phyloP scores from a whole-genome alignment of 2,113 vertebrate genomes.

The Fregetta grallaria region DNA sequence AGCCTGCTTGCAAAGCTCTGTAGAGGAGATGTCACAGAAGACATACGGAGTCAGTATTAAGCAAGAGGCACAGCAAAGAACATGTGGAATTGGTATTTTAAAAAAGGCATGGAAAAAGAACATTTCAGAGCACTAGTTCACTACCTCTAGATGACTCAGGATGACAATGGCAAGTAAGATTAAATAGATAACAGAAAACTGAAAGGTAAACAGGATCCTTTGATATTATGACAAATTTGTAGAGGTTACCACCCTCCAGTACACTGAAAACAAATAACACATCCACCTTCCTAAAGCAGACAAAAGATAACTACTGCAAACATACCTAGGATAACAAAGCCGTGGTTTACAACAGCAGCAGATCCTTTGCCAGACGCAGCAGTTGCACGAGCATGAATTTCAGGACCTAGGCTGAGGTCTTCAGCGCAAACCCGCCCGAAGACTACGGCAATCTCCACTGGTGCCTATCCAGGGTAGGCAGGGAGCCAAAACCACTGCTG shows the following conservation, averaged over 20 bases:
- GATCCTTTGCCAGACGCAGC: neutral
- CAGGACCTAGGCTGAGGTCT: neutral
- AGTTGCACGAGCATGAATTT: neutral
- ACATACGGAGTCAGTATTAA: neutral
- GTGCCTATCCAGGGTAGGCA: conserved; percentile 52
- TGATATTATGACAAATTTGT: neutral
- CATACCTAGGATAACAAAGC: neutral
- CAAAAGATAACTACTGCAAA: neutral
- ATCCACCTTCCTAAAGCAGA: neutral
- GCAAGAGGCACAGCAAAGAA: neutral
- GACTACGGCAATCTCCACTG: neutral
- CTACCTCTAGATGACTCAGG: neutral
- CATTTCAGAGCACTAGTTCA: neutral
- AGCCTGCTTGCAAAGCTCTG: neutral
- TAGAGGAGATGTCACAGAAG: neutral
- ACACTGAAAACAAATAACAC: neutral
- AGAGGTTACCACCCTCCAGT: neutral
- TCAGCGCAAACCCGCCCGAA: neutral
- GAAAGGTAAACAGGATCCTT: neutral
- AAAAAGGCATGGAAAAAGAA: neutral
- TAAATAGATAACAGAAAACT: neutral
- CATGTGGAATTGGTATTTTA: rapidly evolving
- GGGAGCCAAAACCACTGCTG: conserved; percentile 43
- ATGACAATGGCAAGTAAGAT: neutral
- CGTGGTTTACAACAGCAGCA: neutral